These are phyloP conservation scores for Hypothenemus hampei DNA, from an alignment of 1,140 invertebrate species.

Conservation along the genomic window DNA sequence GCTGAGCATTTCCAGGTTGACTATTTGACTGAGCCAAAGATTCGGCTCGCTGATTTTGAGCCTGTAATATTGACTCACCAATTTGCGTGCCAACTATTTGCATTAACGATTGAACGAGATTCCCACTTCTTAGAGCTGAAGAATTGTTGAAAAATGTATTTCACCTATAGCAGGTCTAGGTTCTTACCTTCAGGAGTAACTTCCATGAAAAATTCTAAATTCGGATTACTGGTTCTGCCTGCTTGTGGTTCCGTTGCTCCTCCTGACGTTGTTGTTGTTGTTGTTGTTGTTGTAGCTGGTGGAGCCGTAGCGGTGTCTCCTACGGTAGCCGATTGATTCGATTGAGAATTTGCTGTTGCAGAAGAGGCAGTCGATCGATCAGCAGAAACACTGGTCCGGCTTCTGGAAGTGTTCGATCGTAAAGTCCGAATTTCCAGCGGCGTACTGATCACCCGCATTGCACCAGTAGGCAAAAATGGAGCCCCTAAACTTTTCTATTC, in stretches of 20 bases:
- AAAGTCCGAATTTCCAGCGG: constrained; percentile 36
- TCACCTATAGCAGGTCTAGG: constrained; percentile 33
- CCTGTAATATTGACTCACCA: constrained; percentile 5
- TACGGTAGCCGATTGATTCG: neutral
- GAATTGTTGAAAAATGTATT: constrained; percentile 6
- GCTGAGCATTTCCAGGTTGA: constrained; percentile 1
- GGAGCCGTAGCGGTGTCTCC: no score
- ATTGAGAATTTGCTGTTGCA: no score
- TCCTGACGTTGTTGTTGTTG: neutral
- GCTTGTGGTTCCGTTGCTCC: neutral
- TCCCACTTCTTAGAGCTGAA: constrained; percentile 39
- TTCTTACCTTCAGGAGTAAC: constrained; percentile 57
- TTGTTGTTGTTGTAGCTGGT: no score
- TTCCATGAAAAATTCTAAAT: constrained; percentile 64
- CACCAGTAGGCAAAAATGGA: constrained; percentile 23
- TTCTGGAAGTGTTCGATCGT: neutral
- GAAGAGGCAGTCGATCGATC: neutral
- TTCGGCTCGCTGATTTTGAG: constrained; percentile 15
- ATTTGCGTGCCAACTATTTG: constrained; percentile 46
- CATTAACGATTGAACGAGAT: constrained; percentile 53
- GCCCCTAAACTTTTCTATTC: neutral
- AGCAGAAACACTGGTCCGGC: constrained; percentile 2
- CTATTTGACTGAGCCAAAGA: no score
- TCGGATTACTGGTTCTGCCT: constrained; percentile 40
- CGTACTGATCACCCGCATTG: constrained; percentile 36